phyloP scores from a whole-genome alignment of 2,888 invertebrate species.

The Aporophyla nigra region DNA sequence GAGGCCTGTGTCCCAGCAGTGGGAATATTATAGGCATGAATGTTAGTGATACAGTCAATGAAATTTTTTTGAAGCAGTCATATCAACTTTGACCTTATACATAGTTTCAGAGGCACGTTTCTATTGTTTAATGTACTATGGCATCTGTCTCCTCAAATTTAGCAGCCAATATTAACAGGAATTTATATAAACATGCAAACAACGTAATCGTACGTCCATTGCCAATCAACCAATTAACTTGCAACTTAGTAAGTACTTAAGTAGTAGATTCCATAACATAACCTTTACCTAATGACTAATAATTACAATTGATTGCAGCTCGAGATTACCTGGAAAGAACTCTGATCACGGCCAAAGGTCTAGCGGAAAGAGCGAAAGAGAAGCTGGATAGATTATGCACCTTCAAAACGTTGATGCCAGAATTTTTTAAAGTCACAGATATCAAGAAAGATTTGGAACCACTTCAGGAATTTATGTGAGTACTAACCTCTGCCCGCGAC shows the following conservation, averaged over 20 bases:
- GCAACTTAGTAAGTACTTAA: too few species aligned
- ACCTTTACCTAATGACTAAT: background rate
- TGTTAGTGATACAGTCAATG: too few species aligned
- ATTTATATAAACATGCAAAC: background rate
- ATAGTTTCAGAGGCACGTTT: too few species aligned
- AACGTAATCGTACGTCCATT: background rate
- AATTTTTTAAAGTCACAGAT: constrained; percentile 63
- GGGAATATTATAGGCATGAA: too few species aligned
- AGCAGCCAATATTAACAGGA: background rate
- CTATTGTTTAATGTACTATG: too few species aligned
- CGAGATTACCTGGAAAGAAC: constrained; percentile 71
- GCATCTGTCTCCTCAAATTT: background rate
- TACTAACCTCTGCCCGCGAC: too few species aligned
- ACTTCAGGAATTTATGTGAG: constrained; percentile 68
- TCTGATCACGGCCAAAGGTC: constrained; percentile 70
- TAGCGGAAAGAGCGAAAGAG: constrained; percentile 72
- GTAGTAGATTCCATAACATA: too few species aligned
- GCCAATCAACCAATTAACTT: background rate
- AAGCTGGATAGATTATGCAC: constrained; percentile 75
- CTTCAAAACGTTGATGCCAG: constrained; percentile 70
- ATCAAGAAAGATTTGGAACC: constrained; percentile 55
- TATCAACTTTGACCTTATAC: too few species aligned
- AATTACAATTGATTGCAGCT: constrained; percentile 64
- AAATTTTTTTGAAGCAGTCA: too few species aligned
- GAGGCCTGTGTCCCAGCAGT: too few species aligned